These are phyloP conservation scores for Cardinalis cardinalis DNA, from an alignment of 2,113 vertebrate species.

Conservation along the genomic window DNA sequence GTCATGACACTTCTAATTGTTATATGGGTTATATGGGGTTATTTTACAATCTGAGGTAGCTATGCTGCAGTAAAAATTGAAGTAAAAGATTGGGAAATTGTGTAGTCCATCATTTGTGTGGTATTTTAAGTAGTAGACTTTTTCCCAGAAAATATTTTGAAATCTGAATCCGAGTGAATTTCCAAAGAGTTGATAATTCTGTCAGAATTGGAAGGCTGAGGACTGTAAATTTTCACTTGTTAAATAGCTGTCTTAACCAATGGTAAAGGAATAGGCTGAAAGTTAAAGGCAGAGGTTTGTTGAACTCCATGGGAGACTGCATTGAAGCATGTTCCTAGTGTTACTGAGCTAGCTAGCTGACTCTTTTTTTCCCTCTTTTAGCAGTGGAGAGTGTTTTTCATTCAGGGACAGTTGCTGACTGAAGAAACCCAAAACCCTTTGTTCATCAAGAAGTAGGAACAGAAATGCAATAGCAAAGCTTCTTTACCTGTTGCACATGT, in stretches of 20 bases:
- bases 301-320: not conserved
- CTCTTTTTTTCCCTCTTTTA: not conserved
- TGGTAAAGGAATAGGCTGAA: not conserved
- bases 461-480: not conserved
- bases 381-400: not conserved
- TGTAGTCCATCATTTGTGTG: not conserved
- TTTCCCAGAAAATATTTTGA: constrained; percentile 16
- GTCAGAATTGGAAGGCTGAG: not conserved
- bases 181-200: not conserved
- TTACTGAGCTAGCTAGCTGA: not conserved
- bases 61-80: not conserved
- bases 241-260: not conserved
- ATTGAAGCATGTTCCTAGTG: not conserved
- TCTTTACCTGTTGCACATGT: not conserved
- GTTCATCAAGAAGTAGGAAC: not conserved
- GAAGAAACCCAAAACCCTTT: not conserved
- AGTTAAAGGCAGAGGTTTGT: not conserved
- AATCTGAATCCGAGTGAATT: constrained; percentile 13
- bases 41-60: not conserved
- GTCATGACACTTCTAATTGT: not conserved
- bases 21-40: not conserved
- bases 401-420: not conserved
- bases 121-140: constrained; percentile 18
- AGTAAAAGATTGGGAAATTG: not conserved
- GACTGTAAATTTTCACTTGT: not conserved